Evolutionary conservation across 2,797 vertebrate genomes (phyloP).

Genomic region (Rhabdophis nuchalis): DNA sequence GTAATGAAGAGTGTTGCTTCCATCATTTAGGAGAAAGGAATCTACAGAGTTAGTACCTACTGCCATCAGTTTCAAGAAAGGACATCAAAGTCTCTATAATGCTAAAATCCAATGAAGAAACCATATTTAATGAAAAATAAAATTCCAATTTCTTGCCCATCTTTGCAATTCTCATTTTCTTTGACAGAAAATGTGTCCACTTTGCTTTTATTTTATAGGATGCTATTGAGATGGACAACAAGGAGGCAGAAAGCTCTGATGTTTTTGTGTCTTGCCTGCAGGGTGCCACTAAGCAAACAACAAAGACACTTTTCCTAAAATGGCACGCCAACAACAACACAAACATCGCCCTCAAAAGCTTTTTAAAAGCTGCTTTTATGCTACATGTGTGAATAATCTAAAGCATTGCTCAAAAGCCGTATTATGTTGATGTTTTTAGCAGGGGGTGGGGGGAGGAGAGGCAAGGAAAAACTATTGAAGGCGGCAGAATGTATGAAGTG

Average conservation of each 20-base stretch:
- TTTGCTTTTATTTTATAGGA: background rate
- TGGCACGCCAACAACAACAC: conserved; percentile 43
- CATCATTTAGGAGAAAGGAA: background rate
- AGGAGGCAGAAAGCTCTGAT: conserved; percentile 29
- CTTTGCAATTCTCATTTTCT: background rate
- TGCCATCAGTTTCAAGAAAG: background rate
- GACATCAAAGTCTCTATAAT: background rate
- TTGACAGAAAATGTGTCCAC: background rate
- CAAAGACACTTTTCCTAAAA: conserved; percentile 56
- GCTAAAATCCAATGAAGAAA: background rate
- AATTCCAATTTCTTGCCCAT: background rate
- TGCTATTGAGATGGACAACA: background rate
- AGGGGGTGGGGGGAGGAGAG: background rate
- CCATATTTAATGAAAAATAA: background rate
- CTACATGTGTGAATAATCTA: conserved; percentile 51
- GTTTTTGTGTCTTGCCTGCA: conserved; percentile 38
- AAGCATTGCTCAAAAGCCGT: conserved; percentile 36
- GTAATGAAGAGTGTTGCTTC: background rate
- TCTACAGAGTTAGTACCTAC: background rate
- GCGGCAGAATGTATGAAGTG: background rate
- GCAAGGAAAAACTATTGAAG: background rate
- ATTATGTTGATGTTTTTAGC: conserved; percentile 20
- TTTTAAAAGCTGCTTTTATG: conserved; percentile 42
- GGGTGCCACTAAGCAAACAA: conserved; percentile 50
- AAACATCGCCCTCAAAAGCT: conserved; percentile 39